Conservation (phyloP, 2,797 vertebrate genomes). For the Propithecus deckenii region DNA sequence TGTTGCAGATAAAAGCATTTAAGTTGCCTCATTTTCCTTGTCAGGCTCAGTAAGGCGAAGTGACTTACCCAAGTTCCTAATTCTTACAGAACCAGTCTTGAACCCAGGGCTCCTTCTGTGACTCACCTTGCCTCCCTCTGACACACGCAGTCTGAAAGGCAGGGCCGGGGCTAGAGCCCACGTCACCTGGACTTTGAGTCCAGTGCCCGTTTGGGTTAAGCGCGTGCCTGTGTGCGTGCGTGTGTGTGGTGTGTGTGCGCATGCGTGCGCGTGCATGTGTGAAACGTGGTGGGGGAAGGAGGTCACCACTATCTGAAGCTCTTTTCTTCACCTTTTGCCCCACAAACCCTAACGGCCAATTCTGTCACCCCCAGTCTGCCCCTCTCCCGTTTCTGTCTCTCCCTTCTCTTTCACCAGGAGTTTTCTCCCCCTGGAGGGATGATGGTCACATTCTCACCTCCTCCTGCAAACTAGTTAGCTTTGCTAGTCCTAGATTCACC, state of each 20-base stretch:
- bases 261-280: too few species aligned
- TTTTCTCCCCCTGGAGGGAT: background rate
- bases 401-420: background rate
- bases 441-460: background rate
- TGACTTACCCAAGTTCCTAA: background rate
- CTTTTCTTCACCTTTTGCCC: background rate
- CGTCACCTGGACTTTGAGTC: background rate
- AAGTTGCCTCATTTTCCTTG: background rate
- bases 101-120: background rate
- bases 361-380: background rate
- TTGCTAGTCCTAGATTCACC: background rate
- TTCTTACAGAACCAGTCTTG: background rate
- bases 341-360: background rate
- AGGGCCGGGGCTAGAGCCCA: background rate
- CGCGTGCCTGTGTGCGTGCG: background rate
- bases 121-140: background rate
- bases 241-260: background rate
- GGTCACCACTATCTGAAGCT: background rate
- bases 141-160: background rate
- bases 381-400: background rate
- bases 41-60: background rate
- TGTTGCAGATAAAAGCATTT: background rate
- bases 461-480: background rate
- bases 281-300: fast-evolving
- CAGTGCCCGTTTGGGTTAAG: background rate